phyloP scores from a whole-genome alignment of 2,113 vertebrate genomes.

The Ornithorhynchus anatinus region DNA sequence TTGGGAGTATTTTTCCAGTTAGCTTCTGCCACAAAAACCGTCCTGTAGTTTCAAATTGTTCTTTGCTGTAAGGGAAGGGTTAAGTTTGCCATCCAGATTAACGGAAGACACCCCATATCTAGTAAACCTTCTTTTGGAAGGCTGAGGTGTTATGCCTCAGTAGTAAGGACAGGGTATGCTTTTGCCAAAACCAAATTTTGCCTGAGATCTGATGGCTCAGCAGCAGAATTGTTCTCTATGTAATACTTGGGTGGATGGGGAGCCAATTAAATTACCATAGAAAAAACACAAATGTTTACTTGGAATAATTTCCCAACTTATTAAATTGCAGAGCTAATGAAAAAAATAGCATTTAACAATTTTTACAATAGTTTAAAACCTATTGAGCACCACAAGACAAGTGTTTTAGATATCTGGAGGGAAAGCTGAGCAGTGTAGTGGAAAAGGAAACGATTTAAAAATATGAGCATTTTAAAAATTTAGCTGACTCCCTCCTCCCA shows the following conservation, averaged over 20 bases:
- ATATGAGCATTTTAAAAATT: constrained; percentile 54
- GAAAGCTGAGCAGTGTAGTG: constrained; percentile 44
- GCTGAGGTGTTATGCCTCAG: too few relatives aligned
- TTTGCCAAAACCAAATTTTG: background rate
- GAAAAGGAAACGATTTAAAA: constrained; percentile 68
- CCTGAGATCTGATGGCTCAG: background rate
- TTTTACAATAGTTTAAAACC: constrained; percentile 63
- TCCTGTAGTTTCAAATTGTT: too few relatives aligned
- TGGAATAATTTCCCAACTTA: constrained; percentile 54
- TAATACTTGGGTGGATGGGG: constrained; percentile 8
- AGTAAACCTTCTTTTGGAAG: too few relatives aligned
- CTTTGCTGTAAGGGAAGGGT: too few relatives aligned
- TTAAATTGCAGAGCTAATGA: constrained; percentile 56
- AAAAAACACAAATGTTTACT: constrained; percentile 56
- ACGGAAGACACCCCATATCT: too few relatives aligned
- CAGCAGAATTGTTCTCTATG: constrained; percentile 17
- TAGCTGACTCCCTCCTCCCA: constrained; percentile 39
- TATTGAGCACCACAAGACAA: constrained; percentile 55
- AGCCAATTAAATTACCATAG: constrained; percentile 54
- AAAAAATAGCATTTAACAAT: constrained; percentile 51
- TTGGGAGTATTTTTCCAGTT: too few relatives aligned
- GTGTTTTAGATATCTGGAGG: constrained; percentile 49
- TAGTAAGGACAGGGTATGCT: too few relatives aligned
- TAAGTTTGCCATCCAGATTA: too few relatives aligned
- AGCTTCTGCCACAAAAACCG: too few relatives aligned